phyloP scores from a whole-genome alignment of 2,797 vertebrate genomes.

The Cossypha dichroa region DNA sequence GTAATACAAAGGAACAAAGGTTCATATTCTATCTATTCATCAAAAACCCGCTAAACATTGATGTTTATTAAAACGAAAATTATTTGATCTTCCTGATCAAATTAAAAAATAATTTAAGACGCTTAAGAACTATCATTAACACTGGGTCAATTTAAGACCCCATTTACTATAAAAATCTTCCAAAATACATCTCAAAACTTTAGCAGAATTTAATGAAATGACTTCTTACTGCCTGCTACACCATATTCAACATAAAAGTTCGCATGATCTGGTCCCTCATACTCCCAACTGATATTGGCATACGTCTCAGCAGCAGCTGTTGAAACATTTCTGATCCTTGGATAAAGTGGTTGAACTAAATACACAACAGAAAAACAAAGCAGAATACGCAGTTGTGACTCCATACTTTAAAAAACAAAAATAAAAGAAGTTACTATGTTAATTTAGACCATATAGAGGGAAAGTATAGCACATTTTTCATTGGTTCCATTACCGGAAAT shows the following conservation, averaged over 20 bases:
- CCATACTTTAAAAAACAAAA: not conserved
- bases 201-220: slow-evolving; percentile 69
- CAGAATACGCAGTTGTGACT: slow-evolving; percentile 64
- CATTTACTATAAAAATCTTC: slow-evolving; percentile 18
- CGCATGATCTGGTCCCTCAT: slow-evolving; percentile 89
- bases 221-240: slow-evolving; percentile 91
- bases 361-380: slow-evolving; percentile 83
- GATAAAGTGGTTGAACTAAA: slow-evolving; percentile 82
- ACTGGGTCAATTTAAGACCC: not conserved
- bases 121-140: slow-evolving; percentile 32
- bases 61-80: not conserved
- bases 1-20: slow-evolving; percentile 62
- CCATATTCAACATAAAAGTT: slow-evolving; percentile 94
- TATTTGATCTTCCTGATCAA: not conserved
- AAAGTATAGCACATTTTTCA: not conserved
- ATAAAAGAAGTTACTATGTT: not conserved
- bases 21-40: not conserved
- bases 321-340: slow-evolving; percentile 89
- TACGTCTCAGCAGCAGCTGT: slow-evolving; percentile 83
- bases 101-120: not conserved
- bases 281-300: slow-evolving; percentile 93
- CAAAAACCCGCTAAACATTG: not conserved
- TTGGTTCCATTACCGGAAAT: slow-evolving; percentile 21
- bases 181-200: slow-evolving; percentile 54
- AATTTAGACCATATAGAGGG: not conserved